Evolutionary conservation across 2,888 invertebrate genomes (phyloP), one percentile per base, ranked within the genome.

Genomic region (Parnassius mnemosyne): DNA sequence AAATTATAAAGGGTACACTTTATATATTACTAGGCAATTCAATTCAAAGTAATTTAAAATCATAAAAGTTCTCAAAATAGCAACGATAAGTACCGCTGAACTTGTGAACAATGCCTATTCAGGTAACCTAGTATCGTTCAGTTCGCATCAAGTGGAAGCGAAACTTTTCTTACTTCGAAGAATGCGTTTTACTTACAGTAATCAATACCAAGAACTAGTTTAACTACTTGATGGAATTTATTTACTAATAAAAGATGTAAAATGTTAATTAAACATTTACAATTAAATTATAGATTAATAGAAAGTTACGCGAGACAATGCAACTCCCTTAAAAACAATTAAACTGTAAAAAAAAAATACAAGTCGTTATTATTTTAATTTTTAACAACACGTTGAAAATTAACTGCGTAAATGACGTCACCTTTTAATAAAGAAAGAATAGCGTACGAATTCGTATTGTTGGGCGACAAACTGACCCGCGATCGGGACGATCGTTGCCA

Each of bases 361-460:
- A 46, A 34, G 65, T 63, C 65, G 66, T 63, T 69, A 9, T 25
- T 51, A 10, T 54, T 54, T 68, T 66, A 72, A 71, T 63, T 71
- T 78, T 68, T 68, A 68, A 69, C 25, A 44, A 25, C 13, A 57
- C 71, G 71, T 74, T 72, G 72, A 73, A 78, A 81, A 83, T 82
- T 81, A 78, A 81, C 80, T 83, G 80, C 81, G 74, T 70, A 68
- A 79, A 73, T 90, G 90, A 91, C 88, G 90, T 91, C 90, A 90
- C 84, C 87, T 85, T 85, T 82, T 83, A 84, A 85, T 85, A 83
- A 83, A 83, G 80, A 85, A 86, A 77, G 72, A 66, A 83, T 82
- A 76, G 71, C 80, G 71, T 78, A 82, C 80, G 78, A 84, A 84
- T 85, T 83, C 84, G 81, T 83, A 77, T 80, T 80, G 79, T 78